These are phyloP conservation scores for Oscheius onirici DNA, from an alignment of 2,888 invertebrate genomes.

Conservation along the genomic window DNA sequence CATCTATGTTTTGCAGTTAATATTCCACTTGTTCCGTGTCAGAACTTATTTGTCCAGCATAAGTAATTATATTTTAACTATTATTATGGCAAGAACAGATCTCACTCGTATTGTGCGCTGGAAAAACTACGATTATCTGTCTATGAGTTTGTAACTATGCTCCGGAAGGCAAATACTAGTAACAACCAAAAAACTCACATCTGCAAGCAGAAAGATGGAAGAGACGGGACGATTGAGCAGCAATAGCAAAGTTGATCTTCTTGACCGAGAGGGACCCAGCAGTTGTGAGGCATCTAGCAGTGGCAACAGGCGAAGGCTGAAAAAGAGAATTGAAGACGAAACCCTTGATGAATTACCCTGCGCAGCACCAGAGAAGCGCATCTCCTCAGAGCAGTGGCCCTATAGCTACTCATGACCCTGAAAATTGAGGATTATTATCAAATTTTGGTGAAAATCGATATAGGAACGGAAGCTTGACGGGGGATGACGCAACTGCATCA, in stretches of 20 bases:
- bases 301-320: constrained; percentile 8
- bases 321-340: background rate
- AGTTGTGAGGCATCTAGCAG: constrained; percentile 13
- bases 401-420: constrained; percentile 26
- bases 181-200: constrained; percentile 8
- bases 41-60: too few species aligned
- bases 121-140: too few species aligned
- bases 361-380: constrained; percentile 14
- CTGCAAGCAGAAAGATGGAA: constrained; percentile 23
- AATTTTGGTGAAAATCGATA: background rate
- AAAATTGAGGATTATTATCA: background rate
- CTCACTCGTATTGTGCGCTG: too few species aligned
- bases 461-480: too few species aligned
- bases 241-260: constrained; percentile 7
- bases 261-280: constrained; percentile 16
- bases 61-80: too few species aligned
- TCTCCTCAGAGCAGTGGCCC: constrained; percentile 10
- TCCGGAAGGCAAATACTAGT: too few species aligned
- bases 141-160: too few species aligned
- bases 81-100: too few species aligned
- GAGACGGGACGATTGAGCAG: constrained; percentile 16
- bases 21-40: too few species aligned
- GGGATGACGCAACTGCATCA: too few species aligned
- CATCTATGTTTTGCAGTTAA: too few species aligned
- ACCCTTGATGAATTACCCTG: background rate